A percentile compares a stretch with the other conserved stretches of the same genome.
Evolutionary conservation across 2,113 vertebrate species (phyloP).

Genomic region (Marcusenius ussheri): DNA sequence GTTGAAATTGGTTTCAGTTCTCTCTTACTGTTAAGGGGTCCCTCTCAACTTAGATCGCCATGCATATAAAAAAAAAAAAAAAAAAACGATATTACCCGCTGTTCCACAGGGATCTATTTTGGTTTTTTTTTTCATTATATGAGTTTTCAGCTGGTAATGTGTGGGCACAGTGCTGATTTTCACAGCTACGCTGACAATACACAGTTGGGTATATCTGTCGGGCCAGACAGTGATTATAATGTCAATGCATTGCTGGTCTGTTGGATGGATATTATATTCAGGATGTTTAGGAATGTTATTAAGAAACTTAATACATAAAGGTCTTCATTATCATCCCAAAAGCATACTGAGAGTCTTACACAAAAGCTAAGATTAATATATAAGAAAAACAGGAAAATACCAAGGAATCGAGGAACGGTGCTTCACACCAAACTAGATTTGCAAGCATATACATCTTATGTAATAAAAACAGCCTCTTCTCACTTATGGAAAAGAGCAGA

Average conservation of each 20-base stretch:
- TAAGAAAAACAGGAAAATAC: background rate
- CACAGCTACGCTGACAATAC: background rate
- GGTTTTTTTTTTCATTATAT: background rate
- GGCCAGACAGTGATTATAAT: background rate
- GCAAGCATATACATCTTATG: background rate
- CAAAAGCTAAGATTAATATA: background rate
- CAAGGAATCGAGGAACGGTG: background rate
- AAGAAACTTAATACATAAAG: background rate
- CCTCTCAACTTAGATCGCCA: background rate
- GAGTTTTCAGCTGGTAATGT: background rate
- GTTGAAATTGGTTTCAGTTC: background rate
- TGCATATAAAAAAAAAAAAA: background rate
- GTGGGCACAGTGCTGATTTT: background rate
- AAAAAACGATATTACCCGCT: background rate
- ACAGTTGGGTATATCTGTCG: background rate
- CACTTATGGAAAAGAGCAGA: background rate
- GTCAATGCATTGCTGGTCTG: background rate
- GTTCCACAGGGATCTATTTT: background rate
- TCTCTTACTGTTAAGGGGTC: background rate
- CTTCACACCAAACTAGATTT: background rate
- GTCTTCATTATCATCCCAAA: background rate
- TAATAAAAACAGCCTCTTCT: background rate
- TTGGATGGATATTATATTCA: background rate
- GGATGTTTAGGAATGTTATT: background rate
- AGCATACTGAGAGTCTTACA: background rate